Percentiles rank a stretch among this genome's conserved stretches.
phyloP scores from a whole-genome alignment of 2,888 invertebrate genomes.

The Aphrophora alni region DNA sequence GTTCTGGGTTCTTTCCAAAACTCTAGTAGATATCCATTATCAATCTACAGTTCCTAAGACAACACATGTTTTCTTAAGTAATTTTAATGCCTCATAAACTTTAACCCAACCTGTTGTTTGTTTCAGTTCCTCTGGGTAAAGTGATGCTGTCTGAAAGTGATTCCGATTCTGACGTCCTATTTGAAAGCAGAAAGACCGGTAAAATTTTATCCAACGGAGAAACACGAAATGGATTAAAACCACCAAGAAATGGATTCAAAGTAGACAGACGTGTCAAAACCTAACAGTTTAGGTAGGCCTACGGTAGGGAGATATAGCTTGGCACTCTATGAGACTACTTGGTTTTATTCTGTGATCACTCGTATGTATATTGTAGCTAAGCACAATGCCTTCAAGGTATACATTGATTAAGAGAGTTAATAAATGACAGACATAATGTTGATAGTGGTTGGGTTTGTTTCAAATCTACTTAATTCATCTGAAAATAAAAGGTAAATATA shows the following conservation, averaged over 20 bases:
- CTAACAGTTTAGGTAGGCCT: conserved; percentile 53
- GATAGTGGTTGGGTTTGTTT: too few relatives aligned
- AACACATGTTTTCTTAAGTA: too few relatives aligned
- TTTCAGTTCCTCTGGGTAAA: conserved; percentile 67
- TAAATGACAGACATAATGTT: too few relatives aligned
- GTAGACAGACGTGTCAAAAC: conserved; percentile 62
- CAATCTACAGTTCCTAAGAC: too few relatives aligned
- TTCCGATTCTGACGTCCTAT: conserved; percentile 84
- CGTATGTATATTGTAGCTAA: not conserved
- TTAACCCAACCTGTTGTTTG: too few relatives aligned
- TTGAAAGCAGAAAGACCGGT: conserved; percentile 66
- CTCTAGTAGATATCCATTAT: too few relatives aligned
- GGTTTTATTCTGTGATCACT: conserved; percentile 2
- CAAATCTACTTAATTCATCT: too few relatives aligned
- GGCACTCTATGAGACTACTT: not conserved
- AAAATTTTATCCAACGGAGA: conserved; percentile 57
- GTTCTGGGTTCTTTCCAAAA: too few relatives aligned
- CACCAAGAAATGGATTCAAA: conserved; percentile 64
- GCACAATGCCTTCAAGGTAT: not conserved
- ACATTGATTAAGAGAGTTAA: too few relatives aligned
- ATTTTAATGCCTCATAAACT: too few relatives aligned
- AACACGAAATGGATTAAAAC: conserved; percentile 65
- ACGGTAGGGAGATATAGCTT: too few relatives aligned
- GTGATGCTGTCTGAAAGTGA: conserved; percentile 77
- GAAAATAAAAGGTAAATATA: too few relatives aligned